Conservation (phyloP, 2,888 invertebrate species). For the Tinea pellionella region DNA sequence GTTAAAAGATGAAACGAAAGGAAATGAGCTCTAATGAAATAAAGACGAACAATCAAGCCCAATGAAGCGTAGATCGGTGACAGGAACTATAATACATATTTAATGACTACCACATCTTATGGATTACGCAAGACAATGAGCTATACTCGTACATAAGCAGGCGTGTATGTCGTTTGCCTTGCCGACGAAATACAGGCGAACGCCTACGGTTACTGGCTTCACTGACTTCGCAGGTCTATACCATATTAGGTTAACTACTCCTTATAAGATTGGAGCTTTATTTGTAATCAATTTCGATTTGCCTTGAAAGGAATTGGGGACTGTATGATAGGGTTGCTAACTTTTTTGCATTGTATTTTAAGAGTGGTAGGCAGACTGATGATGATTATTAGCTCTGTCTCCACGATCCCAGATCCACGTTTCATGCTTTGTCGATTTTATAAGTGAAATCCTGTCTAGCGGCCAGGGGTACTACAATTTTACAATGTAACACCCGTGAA, state of each 20-base stretch:
- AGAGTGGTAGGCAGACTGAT: no score
- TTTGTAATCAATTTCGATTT: conserved; percentile 34
- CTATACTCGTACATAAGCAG: no score
- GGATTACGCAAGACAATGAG: conserved; percentile 56
- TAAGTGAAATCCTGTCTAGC: no score
- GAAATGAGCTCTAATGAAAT: conserved; percentile 2
- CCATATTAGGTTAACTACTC: conserved; percentile 47
- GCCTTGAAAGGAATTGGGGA: conserved; percentile 23
- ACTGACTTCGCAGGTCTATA: conserved; percentile 19
- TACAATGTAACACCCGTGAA: no score
- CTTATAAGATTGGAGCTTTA: conserved; percentile 37
- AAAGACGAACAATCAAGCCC: conserved; percentile 32
- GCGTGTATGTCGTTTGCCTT: conserved; percentile 30
- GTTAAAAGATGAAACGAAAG: background rate
- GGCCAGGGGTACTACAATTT: no score
- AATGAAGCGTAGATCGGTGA: conserved; percentile 45
- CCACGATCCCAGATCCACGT: no score
- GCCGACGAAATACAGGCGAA: conserved; percentile 30
- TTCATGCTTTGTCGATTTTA: no score
- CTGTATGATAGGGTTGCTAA: no score
- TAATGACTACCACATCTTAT: conserved; percentile 35
- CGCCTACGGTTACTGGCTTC: conserved; percentile 37
- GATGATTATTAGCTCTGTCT: no score
- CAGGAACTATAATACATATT: conserved; percentile 52
- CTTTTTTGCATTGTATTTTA: no score